Conservation (phyloP, 2,888 invertebrate genomes). For the Leptarthrus brevirostris region DNA sequence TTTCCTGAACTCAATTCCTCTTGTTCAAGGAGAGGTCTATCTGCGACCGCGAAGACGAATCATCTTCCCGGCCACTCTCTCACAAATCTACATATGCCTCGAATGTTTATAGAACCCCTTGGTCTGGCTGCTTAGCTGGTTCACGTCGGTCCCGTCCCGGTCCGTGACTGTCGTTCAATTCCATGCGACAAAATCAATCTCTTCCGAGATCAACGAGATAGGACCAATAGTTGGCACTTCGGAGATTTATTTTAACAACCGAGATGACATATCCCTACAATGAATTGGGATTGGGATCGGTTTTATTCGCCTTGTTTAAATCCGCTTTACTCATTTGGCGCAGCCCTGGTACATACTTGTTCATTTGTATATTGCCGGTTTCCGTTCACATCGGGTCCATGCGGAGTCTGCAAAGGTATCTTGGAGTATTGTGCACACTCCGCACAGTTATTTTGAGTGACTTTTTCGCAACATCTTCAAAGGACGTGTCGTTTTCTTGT, state of each 20-base stretch:
- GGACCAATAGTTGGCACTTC: constrained; percentile 51
- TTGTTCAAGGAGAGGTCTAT: no score
- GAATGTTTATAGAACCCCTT: no score
- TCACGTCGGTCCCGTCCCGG: not conserved
- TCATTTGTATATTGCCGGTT: no score
- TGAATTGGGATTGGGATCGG: constrained; percentile 37
- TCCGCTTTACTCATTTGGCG: constrained; percentile 32
- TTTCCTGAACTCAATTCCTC: no score
- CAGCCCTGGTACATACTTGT: no score
- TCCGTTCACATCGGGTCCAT: no score
- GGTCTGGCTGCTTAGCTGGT: no score
- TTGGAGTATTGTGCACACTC: constrained; percentile 3
- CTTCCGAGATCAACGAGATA: constrained; percentile 48
- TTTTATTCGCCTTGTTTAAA: constrained; percentile 34
- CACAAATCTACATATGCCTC: no score
- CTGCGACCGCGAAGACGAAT: no score
- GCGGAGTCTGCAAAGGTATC: no score
- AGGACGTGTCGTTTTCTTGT: constrained; percentile 22
- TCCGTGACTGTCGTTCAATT: constrained; percentile 49
- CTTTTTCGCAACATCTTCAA: constrained; percentile 38
- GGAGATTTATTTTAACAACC: constrained; percentile 51
- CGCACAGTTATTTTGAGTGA: not conserved
- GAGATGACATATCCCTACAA: constrained; percentile 50
- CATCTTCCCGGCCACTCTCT: no score
- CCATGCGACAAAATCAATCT: constrained; percentile 50